phyloP scores from a whole-genome alignment of 2,888 invertebrate genomes.

The Leucozona laternaria region DNA sequence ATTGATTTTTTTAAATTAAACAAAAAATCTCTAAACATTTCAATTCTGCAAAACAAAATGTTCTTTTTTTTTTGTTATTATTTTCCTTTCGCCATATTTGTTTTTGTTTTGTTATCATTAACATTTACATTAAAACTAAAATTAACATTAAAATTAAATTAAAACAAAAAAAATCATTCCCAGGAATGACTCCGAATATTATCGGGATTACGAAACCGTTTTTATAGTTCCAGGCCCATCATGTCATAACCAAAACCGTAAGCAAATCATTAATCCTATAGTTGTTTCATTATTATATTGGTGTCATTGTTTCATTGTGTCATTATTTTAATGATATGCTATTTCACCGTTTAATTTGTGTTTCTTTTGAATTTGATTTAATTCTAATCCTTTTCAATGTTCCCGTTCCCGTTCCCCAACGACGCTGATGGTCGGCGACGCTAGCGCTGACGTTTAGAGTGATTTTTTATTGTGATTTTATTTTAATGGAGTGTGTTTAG shows the following conservation, averaged over 20 bases:
- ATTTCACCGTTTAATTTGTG: neutral
- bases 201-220: constrained; percentile 90
- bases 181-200: constrained; percentile 86
- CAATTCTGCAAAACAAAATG: constrained; percentile 24
- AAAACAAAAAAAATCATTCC: constrained; percentile 44
- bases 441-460: too few species aligned
- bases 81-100: constrained; percentile 29
- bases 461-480: too few species aligned
- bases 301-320: constrained; percentile 65
- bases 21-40: neutral
- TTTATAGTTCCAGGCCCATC: constrained; percentile 89
- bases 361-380: neutral
- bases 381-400: neutral
- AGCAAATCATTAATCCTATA: constrained; percentile 79
- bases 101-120: constrained; percentile 53
- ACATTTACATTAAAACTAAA: constrained; percentile 10
- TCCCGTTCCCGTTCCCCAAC: neutral
- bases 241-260: constrained; percentile 87
- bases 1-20: neutral
- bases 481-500: too few species aligned
- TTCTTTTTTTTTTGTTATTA: neutral
- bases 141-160: constrained; percentile 8
- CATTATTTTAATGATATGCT: constrained; percentile 38
- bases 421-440: too few species aligned
- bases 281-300: constrained; percentile 60